A percentile compares a stretch with the other conserved stretches of the same genome.
These are phyloP conservation scores for Amphipyra berbera DNA, from an alignment of 2,888 invertebrate genomes.

Conservation along the genomic window DNA sequence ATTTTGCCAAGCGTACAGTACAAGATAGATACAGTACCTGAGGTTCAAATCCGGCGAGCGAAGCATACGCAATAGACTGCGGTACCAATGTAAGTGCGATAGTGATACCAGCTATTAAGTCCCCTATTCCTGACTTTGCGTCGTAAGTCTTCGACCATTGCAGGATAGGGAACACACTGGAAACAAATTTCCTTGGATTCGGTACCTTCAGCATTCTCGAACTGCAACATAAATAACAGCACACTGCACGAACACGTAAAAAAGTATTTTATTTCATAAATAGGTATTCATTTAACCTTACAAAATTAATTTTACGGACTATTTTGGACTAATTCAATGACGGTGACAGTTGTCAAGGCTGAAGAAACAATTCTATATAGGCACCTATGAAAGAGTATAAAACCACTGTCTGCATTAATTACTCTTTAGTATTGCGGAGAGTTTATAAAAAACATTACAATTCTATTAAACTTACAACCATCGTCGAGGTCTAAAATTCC, in stretches of 20 bases:
- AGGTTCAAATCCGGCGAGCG: conserved; percentile 92
- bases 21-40: conserved; percentile 86
- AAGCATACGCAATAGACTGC: conserved; percentile 94
- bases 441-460: neutral
- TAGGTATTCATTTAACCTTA: neutral
- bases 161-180: conserved; percentile 87
- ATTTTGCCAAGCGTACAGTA: conserved; percentile 35
- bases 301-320: neutral
- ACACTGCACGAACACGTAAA: conserved; percentile 7
- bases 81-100: conserved; percentile 94
- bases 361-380: neutral
- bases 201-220: conserved; percentile 69
- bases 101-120: conserved; percentile 93
- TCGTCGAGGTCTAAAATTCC: neutral
- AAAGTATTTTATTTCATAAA: neutral
- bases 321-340: conserved; percentile 10
- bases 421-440: neutral
- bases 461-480: conserved; percentile 8
- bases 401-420: neutral
- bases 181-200: conserved; percentile 68
- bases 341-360: conserved; percentile 15
- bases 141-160: conserved; percentile 91
- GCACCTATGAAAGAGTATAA: conserved; percentile 5
- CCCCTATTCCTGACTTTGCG: conserved; percentile 89
- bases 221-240: conserved; percentile 51